Percentiles rank a stretch among this genome's conserved stretches.
Evolutionary conservation across 2,113 vertebrate genomes (phyloP).

Genomic region (Gobiocypris rarus): DNA sequence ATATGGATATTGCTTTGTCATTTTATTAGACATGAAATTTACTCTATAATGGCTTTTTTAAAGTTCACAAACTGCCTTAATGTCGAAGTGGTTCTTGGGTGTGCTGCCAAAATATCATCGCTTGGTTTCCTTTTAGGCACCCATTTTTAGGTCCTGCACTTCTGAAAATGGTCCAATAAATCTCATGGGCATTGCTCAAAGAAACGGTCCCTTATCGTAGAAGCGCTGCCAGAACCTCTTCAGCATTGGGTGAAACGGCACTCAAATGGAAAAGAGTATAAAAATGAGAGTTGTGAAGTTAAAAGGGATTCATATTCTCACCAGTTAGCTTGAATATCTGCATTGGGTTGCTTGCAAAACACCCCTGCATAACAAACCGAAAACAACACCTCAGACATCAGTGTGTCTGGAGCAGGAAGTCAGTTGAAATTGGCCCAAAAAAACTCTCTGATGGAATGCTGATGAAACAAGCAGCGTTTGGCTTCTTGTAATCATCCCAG

Average conservation of each 20-base stretch:
- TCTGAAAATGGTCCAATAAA: slow-evolving; percentile 44
- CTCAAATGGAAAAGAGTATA: slow-evolving; percentile 29
- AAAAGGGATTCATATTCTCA: slow-evolving; percentile 24
- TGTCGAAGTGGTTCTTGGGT: slow-evolving; percentile 18
- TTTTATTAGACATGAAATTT: slow-evolving; percentile 27
- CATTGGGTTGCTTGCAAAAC: neutral
- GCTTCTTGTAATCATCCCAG: slow-evolving; percentile 42
- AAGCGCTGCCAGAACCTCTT: slow-evolving; percentile 32
- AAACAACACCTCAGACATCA: slow-evolving; percentile 42
- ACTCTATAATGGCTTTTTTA: slow-evolving; percentile 6
- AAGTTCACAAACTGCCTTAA: slow-evolving; percentile 19
- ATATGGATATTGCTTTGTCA: slow-evolving; percentile 27
- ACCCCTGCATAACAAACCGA: neutral
- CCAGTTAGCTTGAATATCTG: neutral
- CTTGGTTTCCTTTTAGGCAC: slow-evolving; percentile 5
- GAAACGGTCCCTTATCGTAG: slow-evolving; percentile 30
- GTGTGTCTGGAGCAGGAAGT: slow-evolving; percentile 42
- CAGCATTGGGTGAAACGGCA: slow-evolving; percentile 20
- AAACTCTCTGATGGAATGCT: slow-evolving; percentile 12
- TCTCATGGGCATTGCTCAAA: slow-evolving; percentile 35
- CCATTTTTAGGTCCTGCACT: slow-evolving; percentile 29
- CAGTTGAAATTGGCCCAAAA: slow-evolving; percentile 25
- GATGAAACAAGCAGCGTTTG: slow-evolving; percentile 31
- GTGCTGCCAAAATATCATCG: slow-evolving; percentile 36
- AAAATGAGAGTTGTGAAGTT: slow-evolving; percentile 24